phyloP scores from a whole-genome alignment of 2,113 vertebrate species.

The Pycnonotus jocosus region DNA sequence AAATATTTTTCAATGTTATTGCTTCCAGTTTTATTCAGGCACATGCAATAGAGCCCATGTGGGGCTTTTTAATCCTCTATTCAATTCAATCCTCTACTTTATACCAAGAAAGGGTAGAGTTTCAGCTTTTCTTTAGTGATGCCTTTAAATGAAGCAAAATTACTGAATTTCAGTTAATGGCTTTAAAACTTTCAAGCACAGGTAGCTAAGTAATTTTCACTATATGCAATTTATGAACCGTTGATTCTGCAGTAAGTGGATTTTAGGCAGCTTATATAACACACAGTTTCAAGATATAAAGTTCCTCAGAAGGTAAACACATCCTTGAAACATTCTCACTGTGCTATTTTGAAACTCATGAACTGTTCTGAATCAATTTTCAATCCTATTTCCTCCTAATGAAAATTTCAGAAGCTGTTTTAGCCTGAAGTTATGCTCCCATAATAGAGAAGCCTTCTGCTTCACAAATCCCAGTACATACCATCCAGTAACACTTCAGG shows the following conservation, averaged over 20 bases:
- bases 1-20: background rate
- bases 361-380: background rate
- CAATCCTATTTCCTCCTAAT: background rate
- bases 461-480: background rate
- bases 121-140: background rate
- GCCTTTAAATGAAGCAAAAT: background rate
- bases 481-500: background rate
- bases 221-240: background rate
- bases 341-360: background rate
- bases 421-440: background rate
- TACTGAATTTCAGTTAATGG: background rate
- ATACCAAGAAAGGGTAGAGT: background rate
- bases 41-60: background rate
- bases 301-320: background rate
- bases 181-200: background rate
- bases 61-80: background rate
- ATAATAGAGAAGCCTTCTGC: background rate
- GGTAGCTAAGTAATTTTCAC: background rate
- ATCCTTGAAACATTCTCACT: background rate
- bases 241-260: background rate
- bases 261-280: background rate
- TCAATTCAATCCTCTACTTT: background rate
- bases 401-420: background rate
- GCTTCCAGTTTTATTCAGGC: background rate
- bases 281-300: background rate